Evolutionary conservation across 1,140 invertebrate genomes (phyloP), one percentile per base, ranked within the genome.

Genomic region (Episyrphus balteatus): DNA sequence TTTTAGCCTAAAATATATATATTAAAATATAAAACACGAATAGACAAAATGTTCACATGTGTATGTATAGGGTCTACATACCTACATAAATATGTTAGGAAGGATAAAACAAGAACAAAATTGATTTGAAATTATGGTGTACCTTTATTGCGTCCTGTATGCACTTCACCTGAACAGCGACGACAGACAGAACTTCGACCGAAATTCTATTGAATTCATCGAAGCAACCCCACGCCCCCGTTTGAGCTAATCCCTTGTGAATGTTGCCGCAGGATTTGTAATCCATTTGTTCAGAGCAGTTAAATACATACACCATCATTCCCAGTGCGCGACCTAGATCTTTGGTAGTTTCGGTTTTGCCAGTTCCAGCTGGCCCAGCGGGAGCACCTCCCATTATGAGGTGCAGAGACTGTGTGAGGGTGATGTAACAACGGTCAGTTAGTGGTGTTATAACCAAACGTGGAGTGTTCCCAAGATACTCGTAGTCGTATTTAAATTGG

Each of bases 201-300:
- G 89, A 87, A 49, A 94, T 95, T 46, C 92, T 75, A 71, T 95
- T 95, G 64, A 95, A 95, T 66, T 95, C 91, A 67, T 95, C 91
- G 70, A 95, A 95, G 62, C 90, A 94, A 18, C 90, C 90, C 90
- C 91, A 95, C 8, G 89, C 86, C n/a, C 92, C 92, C 10, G 89
- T 89, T 69, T 93, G 89, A 3, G 88, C 81, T 18, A 95, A 69
- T 13, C 79, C 79, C 80, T 84, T 93, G 69, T 92, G 92, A 62
- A 93, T 93, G 66, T 90, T 92, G 33, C 86, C 89, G 57, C 87
- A 84, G 7, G 89, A 93, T 75, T 88, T 88, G 68, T 93, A 95
- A 69, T 95, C 91, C 90, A 95, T 93, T 75, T 94, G 90, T 66
- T 95, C 90, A 0, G 91, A 94, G 67, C 92, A 94, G 67, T 95